Evolutionary conservation across 2,113 vertebrate species (phyloP).

Genomic region (Pavo muticus): DNA sequence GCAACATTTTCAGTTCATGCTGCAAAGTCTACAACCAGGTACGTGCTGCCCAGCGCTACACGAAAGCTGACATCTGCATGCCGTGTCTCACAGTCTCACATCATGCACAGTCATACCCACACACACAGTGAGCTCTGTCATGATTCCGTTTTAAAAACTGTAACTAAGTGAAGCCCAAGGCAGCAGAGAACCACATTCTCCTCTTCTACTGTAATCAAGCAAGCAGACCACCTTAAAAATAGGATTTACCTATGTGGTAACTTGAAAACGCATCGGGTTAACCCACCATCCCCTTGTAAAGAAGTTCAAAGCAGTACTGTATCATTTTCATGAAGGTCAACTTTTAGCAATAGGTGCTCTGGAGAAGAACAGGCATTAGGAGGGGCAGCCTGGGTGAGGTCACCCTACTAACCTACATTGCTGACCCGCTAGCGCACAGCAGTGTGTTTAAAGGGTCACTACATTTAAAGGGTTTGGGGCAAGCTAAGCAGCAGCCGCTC

Average conservation of each 20-base stretch:
- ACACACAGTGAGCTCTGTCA: fast-evolving
- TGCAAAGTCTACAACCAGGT: not conserved
- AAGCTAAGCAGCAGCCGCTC: conserved; percentile 12
- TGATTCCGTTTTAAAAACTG: not conserved
- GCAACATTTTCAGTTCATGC: not conserved
- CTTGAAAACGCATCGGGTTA: not conserved
- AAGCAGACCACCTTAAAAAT: not conserved
- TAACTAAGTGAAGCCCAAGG: not conserved
- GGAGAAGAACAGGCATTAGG: conserved; percentile 5
- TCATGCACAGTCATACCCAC: not conserved
- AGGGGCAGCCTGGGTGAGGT: not conserved
- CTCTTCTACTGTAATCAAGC: not conserved
- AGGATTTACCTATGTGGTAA: fast-evolving
- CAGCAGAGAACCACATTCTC: not conserved
- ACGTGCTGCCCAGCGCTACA: not conserved
- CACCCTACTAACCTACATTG: conserved; percentile 67
- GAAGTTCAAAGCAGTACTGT: not conserved
- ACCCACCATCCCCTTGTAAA: not conserved
- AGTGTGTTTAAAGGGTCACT: not conserved
- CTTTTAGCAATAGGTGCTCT: conserved; percentile 6
- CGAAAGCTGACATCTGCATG: fast-evolving
- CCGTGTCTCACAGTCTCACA: fast-evolving
- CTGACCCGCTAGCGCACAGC: not conserved
- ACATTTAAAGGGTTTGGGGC: not conserved
- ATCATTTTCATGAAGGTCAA: not conserved